Percentiles rank a stretch among this genome's conserved stretches.
Conservation (phyloP, 2,888 invertebrate species). For the Hedya salicella region DNA sequence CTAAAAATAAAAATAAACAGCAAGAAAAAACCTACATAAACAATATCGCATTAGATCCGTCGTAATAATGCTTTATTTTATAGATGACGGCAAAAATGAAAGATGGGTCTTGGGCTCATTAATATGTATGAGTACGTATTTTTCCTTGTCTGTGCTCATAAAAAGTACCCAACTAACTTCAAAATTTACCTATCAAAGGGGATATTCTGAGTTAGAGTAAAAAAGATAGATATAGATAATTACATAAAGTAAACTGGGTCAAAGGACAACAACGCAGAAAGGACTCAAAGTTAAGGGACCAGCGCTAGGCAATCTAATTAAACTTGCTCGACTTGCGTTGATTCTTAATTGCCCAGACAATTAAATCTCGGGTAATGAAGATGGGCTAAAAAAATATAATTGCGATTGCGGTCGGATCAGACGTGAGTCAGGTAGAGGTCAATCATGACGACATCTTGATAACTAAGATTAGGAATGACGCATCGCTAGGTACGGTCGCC, state of each 20-base stretch:
- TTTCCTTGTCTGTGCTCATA: not conserved
- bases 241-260: slow-evolving; percentile 28
- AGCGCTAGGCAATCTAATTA: slow-evolving; percentile 26
- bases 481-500: slow-evolving; percentile 54
- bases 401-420: slow-evolving; percentile 46
- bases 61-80: too few relatives aligned
- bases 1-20: not conserved
- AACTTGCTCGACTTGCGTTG: slow-evolving; percentile 14
- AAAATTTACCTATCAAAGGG: slow-evolving; percentile 1
- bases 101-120: too few relatives aligned
- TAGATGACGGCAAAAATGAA: not conserved
- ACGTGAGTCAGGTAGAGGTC: slow-evolving; percentile 67
- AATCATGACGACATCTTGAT: slow-evolving; percentile 58
- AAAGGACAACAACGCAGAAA: slow-evolving; percentile 20
- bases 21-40: not conserved
- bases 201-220: slow-evolving; percentile 1
- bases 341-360: slow-evolving; percentile 33
- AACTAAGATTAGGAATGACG: slow-evolving; percentile 77
- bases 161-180: not conserved
- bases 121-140: not conserved
- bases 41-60: too few relatives aligned
- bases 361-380: slow-evolving; percentile 32
- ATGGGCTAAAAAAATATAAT: slow-evolving; percentile 37
- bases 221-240: slow-evolving; percentile 6
- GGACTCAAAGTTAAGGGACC: slow-evolving; percentile 5